A percentile compares a stretch with the other conserved stretches of the same genome.
phyloP scores from a whole-genome alignment of 2,113 vertebrate species.

The Erpornis zantholeuca region DNA sequence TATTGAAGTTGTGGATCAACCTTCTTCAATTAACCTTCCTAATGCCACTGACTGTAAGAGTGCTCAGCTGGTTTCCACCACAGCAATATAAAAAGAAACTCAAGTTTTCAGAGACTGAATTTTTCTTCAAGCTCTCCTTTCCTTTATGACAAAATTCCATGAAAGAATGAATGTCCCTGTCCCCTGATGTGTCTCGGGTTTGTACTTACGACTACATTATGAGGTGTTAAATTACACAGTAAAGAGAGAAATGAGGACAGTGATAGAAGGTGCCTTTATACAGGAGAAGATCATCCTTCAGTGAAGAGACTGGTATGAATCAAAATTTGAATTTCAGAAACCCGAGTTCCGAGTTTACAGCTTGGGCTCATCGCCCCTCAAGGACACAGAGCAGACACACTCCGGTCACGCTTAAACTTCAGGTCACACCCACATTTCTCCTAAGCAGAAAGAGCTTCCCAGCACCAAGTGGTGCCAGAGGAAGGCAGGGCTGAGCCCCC shows the following conservation, averaged over 20 bases:
- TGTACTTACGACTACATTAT: background rate
- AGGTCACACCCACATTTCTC: background rate
- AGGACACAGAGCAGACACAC: background rate
- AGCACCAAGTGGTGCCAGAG: background rate
- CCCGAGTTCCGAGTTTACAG: background rate
- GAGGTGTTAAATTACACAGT: background rate
- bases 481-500: background rate
- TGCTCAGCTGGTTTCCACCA: background rate
- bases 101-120: background rate
- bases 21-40: background rate
- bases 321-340: background rate
- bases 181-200: background rate
- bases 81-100: background rate
- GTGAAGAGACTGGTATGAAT: background rate
- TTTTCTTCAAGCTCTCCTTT: background rate
- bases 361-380: background rate
- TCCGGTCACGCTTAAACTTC: rapidly evolving
- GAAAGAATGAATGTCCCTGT: background rate
- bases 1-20: background rate
- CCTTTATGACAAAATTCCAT: background rate
- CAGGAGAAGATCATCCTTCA: background rate
- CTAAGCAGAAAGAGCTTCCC: background rate
- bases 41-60: background rate
- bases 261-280: background rate
- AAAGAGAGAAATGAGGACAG: background rate